A percentile compares a stretch with the other conserved stretches of the same genome.
Evolutionary conservation across 1,140 invertebrate species (phyloP).

Genomic region (Lithobius niger): DNA sequence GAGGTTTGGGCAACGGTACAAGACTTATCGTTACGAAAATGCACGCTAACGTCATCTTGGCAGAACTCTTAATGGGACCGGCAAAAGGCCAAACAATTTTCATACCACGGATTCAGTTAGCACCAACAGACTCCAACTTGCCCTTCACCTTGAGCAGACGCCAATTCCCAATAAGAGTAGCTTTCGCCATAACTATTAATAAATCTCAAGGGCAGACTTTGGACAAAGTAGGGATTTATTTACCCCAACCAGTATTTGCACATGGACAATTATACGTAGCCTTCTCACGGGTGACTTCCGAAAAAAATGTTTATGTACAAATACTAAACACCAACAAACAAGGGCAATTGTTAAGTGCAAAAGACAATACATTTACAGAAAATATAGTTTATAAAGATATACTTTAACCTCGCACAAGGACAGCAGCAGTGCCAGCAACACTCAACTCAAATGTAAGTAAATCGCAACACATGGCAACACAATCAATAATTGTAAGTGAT

Average conservation of each 20-base stretch:
- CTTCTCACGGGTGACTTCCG: constrained; percentile 28
- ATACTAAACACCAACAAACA: no score
- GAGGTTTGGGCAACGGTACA: constrained; percentile 31
- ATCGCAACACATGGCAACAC: no score
- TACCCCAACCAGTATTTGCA: constrained; percentile 17
- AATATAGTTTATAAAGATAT: no score
- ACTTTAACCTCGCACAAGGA: no score
- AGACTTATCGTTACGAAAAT: constrained; percentile 23
- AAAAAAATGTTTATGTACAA: background rate
- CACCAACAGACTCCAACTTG: background rate
- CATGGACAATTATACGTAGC: constrained; percentile 27
- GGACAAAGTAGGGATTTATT: constrained; percentile 18
- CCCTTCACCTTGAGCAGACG: background rate
- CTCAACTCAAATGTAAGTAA: no score
- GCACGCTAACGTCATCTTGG: constrained; percentile 16
- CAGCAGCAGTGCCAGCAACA: no score
- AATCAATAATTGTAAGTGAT: no score
- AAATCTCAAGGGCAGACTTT: constrained; percentile 25
- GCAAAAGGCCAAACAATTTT: constrained; percentile 13
- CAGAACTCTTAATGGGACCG: constrained; percentile 12
- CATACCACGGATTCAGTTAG: constrained; percentile 10
- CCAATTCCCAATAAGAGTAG: constrained; percentile 29
- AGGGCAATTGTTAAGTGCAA: no score
- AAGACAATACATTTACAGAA: no score
- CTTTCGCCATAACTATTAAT: constrained; percentile 24